Conservation (phyloP, 2,113 vertebrate genomes). For the Telmatochromis sp. region DNA sequence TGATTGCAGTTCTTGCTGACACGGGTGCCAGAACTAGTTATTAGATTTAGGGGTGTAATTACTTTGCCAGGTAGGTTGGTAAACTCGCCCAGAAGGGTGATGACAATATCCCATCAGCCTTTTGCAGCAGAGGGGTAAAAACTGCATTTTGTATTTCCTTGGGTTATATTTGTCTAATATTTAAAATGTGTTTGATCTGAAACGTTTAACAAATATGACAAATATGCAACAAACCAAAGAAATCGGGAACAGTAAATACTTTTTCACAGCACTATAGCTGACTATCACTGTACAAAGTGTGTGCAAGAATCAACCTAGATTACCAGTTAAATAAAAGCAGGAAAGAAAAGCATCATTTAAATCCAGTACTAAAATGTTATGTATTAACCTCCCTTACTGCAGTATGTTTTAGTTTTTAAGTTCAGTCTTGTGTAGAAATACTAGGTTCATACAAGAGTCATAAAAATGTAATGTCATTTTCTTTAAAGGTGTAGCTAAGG, state of each 20-base stretch:
- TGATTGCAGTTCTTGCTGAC: neutral
- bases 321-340: neutral
- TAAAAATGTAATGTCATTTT: neutral
- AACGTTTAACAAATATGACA: neutral
- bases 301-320: too few species aligned
- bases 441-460: neutral
- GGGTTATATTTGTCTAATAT: neutral
- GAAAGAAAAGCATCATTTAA: neutral
- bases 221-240: neutral
- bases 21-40: neutral
- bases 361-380: neutral
- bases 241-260: neutral
- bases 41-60: neutral
- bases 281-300: neutral
- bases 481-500: slow-evolving; percentile 62
- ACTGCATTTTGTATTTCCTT: neutral
- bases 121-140: neutral
- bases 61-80: neutral
- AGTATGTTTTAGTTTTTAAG: neutral
- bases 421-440: neutral
- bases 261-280: neutral
- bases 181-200: neutral
- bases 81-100: neutral
- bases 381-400: neutral
- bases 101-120: neutral